A percentile compares a stretch with the other conserved stretches of the same genome.
Conservation (phyloP, 2,113 vertebrate genomes). For the Platycercus adscitus region DNA sequence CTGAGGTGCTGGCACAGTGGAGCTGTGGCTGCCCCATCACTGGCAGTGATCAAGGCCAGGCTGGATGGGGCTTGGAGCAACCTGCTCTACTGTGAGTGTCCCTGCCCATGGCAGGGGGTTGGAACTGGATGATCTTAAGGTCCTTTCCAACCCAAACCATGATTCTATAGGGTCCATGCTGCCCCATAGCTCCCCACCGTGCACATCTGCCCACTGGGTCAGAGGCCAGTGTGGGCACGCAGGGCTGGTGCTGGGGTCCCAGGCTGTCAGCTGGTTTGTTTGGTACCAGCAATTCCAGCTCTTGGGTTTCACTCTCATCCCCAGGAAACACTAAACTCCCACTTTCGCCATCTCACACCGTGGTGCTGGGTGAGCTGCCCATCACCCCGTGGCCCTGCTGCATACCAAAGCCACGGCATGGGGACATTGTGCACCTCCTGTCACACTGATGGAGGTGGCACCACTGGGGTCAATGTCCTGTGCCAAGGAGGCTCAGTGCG, state of each 20-base stretch:
- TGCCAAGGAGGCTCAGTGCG: rapidly evolving
- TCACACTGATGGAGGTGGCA: background rate
- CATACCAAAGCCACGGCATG: background rate
- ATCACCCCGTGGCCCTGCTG: background rate
- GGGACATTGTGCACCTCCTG: background rate
- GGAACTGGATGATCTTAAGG: background rate
- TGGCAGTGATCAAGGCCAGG: no score
- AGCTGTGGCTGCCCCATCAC: background rate
- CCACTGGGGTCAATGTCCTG: background rate
- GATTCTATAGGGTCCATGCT: background rate
- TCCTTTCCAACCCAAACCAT: background rate
- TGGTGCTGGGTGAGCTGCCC: background rate
- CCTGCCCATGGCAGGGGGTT: background rate
- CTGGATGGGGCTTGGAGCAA: background rate
- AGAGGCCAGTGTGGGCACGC: background rate
- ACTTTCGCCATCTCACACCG: background rate
- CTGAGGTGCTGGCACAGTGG: background rate
- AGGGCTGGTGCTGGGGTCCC: background rate
- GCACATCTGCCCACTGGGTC: background rate
- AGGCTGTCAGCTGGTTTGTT: background rate
- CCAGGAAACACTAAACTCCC: background rate
- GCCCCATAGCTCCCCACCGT: background rate
- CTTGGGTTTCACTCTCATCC: background rate
- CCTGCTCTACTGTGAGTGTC: background rate
- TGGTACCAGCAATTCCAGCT: background rate